phyloP scores from a whole-genome alignment of 2,888 invertebrate genomes.

The Xylota segnis region DNA sequence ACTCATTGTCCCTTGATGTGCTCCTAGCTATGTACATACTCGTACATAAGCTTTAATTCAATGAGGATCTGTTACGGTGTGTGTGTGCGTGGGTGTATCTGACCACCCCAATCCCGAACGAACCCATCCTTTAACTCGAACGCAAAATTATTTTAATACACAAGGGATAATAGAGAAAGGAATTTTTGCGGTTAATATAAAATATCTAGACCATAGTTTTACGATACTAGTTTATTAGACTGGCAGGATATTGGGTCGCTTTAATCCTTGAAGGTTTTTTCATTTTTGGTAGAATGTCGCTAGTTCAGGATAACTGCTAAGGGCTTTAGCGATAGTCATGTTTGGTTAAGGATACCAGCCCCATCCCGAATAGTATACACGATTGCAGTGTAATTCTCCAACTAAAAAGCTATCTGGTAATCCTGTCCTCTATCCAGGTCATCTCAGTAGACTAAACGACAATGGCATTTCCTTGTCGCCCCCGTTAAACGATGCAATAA shows the following conservation, averaged over 20 bases:
- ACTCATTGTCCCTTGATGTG: slow-evolving; percentile 53
- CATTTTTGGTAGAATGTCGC: neutral
- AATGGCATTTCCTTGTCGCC: slow-evolving; percentile 62
- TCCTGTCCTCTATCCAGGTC: slow-evolving; percentile 11
- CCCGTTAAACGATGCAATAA: slow-evolving; percentile 54
- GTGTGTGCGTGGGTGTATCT: neutral
- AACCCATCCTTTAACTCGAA: neutral
- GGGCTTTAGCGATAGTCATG: neutral
- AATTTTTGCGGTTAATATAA: slow-evolving; percentile 56
- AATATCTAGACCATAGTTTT: slow-evolving; percentile 59
- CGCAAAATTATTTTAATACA: slow-evolving; percentile 36
- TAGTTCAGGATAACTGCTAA: neutral
- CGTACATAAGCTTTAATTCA: neutral
- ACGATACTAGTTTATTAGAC: slow-evolving; percentile 40
- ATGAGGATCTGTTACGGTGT: neutral
- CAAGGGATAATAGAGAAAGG: slow-evolving; percentile 43
- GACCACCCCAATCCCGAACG: slow-evolving; percentile 1
- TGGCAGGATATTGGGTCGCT: slow-evolving; percentile 12
- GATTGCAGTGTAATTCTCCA: neutral
- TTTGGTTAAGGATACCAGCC: no score
- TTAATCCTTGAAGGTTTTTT: slow-evolving; percentile 8
- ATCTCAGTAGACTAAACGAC: slow-evolving; percentile 23
- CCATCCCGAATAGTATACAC: no score
- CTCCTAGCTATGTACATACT: slow-evolving; percentile 43
- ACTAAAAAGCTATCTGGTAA: slow-evolving; percentile 22